Evolutionary conservation across 2,888 invertebrate species (phyloP).

Genomic region (Pyrocoelia pectoralis): DNA sequence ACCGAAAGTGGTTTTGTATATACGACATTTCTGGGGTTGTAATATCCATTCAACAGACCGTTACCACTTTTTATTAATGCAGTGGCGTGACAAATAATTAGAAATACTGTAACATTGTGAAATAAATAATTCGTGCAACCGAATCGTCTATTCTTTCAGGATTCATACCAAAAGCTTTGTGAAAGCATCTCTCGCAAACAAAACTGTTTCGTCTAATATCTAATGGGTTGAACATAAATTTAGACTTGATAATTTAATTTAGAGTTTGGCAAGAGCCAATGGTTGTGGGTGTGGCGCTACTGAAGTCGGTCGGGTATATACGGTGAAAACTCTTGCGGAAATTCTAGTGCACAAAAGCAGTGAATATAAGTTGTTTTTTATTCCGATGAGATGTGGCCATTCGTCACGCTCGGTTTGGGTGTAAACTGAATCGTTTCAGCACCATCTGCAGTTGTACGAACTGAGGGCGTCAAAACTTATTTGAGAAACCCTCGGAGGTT

Average conservation of each 20-base stretch:
- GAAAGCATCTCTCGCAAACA: no score
- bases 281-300: constrained; percentile 23
- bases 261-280: constrained; percentile 22
- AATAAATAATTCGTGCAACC: no score
- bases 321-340: constrained; percentile 31
- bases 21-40: constrained; percentile 22
- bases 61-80: constrained; percentile 22
- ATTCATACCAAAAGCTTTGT: no score
- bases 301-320: constrained; percentile 23
- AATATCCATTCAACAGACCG: constrained; percentile 28
- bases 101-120: no score
- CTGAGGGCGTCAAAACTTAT: constrained; percentile 24
- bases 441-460: constrained; percentile 42
- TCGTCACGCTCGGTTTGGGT: constrained; percentile 47
- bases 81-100: constrained; percentile 10
- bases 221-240: constrained; percentile 28
- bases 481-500: constrained; percentile 21
- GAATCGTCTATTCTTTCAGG: no score
- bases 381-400: constrained; percentile 47
- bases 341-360: constrained; percentile 32
- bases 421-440: constrained; percentile 47
- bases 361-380: constrained; percentile 44
- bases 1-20: constrained; percentile 17
- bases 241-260: constrained; percentile 29
- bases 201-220: no score